Conservation (phyloP, 2,888 invertebrate species). For the Nomada ruficornis region DNA sequence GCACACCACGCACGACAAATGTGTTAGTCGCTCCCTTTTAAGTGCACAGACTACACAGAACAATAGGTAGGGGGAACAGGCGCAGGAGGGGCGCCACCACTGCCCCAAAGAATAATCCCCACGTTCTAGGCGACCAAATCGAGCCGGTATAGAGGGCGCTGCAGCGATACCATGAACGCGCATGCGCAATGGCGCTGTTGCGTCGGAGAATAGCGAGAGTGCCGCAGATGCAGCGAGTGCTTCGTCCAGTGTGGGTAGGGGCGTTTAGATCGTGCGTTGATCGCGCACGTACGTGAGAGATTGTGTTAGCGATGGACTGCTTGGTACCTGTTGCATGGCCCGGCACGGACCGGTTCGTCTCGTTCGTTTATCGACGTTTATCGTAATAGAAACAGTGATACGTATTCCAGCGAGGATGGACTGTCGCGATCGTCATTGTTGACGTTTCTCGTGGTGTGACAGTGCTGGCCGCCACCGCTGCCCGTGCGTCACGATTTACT, state of each 20-base stretch:
- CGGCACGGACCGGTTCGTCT: slow-evolving; percentile 51
- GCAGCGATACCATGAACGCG: not conserved
- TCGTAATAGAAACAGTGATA: slow-evolving; percentile 39
- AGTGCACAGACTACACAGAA: too few relatives aligned
- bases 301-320: slow-evolving; percentile 72
- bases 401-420: slow-evolving; percentile 38
- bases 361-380: slow-evolving; percentile 21
- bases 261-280: slow-evolving; percentile 35
- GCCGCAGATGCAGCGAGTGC: slow-evolving; percentile 57
- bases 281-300: slow-evolving; percentile 60
- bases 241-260: slow-evolving; percentile 48
- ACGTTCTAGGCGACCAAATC: not conserved
- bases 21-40: too few relatives aligned
- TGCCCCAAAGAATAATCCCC: not conserved
- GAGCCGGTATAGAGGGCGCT: slow-evolving; percentile 20
- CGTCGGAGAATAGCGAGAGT: slow-evolving; percentile 6
- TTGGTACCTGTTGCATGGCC: slow-evolving; percentile 78
- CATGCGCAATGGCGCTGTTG: slow-evolving; percentile 50
- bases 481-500: slow-evolving; percentile 37
- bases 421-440: slow-evolving; percentile 56
- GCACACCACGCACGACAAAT: too few relatives aligned
- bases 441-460: slow-evolving; percentile 67
- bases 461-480: slow-evolving; percentile 52
- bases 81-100: too few relatives aligned
- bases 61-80: too few relatives aligned